These are phyloP conservation scores for Zelostemma sp. DNA, from an alignment of 1,140 invertebrate genomes.

Conservation along the genomic window DNA sequence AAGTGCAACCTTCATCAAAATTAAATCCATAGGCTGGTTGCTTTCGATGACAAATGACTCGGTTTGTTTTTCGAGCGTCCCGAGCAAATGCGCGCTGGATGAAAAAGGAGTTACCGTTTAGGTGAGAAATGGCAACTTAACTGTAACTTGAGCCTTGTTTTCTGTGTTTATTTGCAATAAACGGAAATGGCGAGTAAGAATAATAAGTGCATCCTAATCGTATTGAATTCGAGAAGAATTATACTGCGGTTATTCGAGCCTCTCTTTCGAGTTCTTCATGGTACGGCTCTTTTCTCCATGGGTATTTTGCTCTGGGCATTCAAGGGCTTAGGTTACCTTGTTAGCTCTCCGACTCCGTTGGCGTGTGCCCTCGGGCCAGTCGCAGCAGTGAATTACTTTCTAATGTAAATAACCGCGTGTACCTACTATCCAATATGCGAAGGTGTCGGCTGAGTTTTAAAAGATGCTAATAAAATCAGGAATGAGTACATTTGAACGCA, in stretches of 20 bases:
- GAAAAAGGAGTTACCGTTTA: not conserved
- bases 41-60: not conserved
- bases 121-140: no score
- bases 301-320: conserved; percentile 20
- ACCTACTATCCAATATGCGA: conserved; percentile 4
- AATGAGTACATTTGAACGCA: conserved; percentile 3
- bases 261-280: conserved; percentile 19
- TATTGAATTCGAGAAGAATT: conserved; percentile 56
- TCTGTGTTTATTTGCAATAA: not conserved
- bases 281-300: conserved; percentile 1
- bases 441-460: conserved; percentile 7
- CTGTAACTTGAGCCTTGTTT: not conserved
- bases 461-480: conserved; percentile 5
- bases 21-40: not conserved
- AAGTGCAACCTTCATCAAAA: not conserved
- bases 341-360: conserved; percentile 55
- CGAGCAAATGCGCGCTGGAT: not conserved
- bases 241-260: conserved; percentile 46
- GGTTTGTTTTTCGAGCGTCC: not conserved
- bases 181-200: not conserved
- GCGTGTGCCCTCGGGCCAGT: conserved; percentile 48
- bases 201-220: conserved; percentile 36
- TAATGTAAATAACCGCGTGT: conserved; percentile 53
- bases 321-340: conserved; percentile 55
- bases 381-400: conserved; percentile 47